These are phyloP conservation scores for Tetropium fuscum DNA, from an alignment of 2,888 invertebrate genomes.

Conservation along the genomic window DNA sequence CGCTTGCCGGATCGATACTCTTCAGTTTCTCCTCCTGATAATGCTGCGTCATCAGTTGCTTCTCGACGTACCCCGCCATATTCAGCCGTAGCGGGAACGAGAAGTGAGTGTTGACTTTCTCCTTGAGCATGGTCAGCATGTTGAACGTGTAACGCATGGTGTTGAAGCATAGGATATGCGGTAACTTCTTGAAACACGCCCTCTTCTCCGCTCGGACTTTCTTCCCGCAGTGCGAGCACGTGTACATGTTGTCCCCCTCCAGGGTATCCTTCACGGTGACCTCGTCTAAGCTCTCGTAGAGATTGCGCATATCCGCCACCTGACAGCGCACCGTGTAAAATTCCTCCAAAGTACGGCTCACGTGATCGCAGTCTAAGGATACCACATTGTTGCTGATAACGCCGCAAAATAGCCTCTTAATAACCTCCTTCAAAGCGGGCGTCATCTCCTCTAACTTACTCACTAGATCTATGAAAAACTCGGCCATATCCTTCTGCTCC, in stretches of 20 bases:
- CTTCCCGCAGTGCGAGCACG: slow-evolving; percentile 94
- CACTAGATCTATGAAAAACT: slow-evolving; percentile 96
- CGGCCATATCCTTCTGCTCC: slow-evolving; percentile 98
- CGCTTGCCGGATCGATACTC: slow-evolving; percentile 66
- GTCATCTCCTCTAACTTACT: slow-evolving; percentile 98
- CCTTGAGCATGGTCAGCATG: slow-evolving; percentile 97
- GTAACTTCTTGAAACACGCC: slow-evolving; percentile 87
- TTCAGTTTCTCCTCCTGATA: slow-evolving; percentile 80
- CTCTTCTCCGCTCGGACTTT: slow-evolving; percentile 96
- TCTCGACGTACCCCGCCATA: slow-evolving; percentile 96
- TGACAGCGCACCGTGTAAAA: slow-evolving; percentile 97
- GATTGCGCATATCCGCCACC: slow-evolving; percentile 95
- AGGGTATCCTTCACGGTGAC: slow-evolving; percentile 97
- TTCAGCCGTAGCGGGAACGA: slow-evolving; percentile 93
- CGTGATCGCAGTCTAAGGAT: slow-evolving; percentile 94
- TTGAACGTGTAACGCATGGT: slow-evolving; percentile 98
- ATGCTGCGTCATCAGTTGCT: slow-evolving; percentile 91
- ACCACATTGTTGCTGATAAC: slow-evolving; percentile 96
- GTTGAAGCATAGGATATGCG: slow-evolving; percentile 94
- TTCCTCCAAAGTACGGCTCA: slow-evolving; percentile 93
- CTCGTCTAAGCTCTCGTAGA: slow-evolving; percentile 95
- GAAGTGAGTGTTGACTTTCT: slow-evolving; percentile 97
- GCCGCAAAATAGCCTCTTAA: slow-evolving; percentile 93
- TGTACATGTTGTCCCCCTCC: slow-evolving; percentile 98
- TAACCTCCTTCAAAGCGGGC: slow-evolving; percentile 86